Conservation (phyloP, 2,888 invertebrate species). For the Erynnis tages region DNA sequence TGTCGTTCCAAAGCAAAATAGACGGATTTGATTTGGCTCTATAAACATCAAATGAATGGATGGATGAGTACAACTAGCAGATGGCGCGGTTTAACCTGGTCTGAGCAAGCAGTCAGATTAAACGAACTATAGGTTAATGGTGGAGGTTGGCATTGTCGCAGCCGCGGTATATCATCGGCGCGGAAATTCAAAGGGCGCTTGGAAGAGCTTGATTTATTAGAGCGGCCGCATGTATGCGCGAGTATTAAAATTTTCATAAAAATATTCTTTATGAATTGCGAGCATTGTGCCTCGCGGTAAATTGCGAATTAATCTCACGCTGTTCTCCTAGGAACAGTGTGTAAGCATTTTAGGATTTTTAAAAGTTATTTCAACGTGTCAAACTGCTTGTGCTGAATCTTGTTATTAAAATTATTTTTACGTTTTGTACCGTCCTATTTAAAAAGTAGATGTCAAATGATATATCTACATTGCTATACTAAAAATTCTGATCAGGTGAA, state of each 20-base stretch:
- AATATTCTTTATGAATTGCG: slow-evolving; percentile 68
- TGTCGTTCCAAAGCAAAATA: no score
- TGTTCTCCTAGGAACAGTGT: slow-evolving; percentile 1
- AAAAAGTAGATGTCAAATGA: no score
- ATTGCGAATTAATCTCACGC: slow-evolving; percentile 42
- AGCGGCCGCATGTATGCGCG: slow-evolving; percentile 60
- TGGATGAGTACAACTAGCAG: no score
- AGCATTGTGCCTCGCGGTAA: slow-evolving; percentile 40
- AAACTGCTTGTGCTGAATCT: no score
- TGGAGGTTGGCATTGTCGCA: slow-evolving; percentile 68
- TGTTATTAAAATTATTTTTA: no score
- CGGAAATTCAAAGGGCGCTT: slow-evolving; percentile 72
- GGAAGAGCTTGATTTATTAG: slow-evolving; percentile 76
- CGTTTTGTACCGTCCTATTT: no score
- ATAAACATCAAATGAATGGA: no score
- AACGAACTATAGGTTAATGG: slow-evolving; percentile 44
- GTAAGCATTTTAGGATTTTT: slow-evolving; percentile 4
- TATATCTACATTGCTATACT: no score
- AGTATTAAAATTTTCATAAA: slow-evolving; percentile 75
- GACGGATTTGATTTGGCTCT: no score
- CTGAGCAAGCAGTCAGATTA: no score
- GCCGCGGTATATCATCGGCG: slow-evolving; percentile 68
- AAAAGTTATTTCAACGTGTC: background rate
- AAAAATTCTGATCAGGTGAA: no score
- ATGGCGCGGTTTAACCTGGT: no score